These are phyloP conservation scores for Gobiocypris rarus DNA, from an alignment of 2,113 vertebrate species.

Conservation along the genomic window DNA sequence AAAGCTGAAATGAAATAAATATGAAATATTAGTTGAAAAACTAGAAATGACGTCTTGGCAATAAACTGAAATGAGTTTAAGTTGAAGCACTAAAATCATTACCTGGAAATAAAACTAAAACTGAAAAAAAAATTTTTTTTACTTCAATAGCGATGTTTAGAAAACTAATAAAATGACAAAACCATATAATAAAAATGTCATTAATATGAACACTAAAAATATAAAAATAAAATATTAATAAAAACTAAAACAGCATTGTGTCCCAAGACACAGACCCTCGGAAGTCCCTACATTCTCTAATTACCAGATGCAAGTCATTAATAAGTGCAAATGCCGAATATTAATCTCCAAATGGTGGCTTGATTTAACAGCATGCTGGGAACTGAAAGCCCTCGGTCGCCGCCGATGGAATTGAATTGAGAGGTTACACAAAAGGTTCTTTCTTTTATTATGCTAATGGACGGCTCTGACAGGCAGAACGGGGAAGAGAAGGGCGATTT, in stretches of 20 bases:
- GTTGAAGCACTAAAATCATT: too few species aligned
- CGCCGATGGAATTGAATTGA: constrained; percentile 63
- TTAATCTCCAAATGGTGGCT: constrained; percentile 70
- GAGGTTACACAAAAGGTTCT: constrained; percentile 48
- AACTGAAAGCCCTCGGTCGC: constrained; percentile 57
- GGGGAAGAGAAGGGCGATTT: constrained; percentile 56
- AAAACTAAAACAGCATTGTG: not conserved
- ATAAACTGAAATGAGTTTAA: too few species aligned
- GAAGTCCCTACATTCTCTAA: constrained; percentile 18
- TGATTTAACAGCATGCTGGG: constrained; percentile 65
- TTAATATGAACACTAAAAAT: too few species aligned
- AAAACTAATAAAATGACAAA: too few species aligned
- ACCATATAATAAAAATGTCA: too few species aligned
- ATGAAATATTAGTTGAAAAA: too few species aligned
- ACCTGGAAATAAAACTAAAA: too few species aligned
- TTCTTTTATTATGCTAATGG: constrained; percentile 74
- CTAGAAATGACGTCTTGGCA: too few species aligned
- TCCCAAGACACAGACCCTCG: not conserved
- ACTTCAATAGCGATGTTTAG: too few species aligned
- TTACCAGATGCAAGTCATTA: constrained; percentile 37
- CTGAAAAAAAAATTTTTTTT: too few species aligned
- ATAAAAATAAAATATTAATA: too few species aligned
- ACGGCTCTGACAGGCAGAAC: constrained; percentile 61
- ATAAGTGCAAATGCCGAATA: constrained; percentile 58
- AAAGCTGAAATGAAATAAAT: too few species aligned